Evolutionary conservation across 2,888 invertebrate species (phyloP).

Genomic region (Drosophila peninsularis): DNA sequence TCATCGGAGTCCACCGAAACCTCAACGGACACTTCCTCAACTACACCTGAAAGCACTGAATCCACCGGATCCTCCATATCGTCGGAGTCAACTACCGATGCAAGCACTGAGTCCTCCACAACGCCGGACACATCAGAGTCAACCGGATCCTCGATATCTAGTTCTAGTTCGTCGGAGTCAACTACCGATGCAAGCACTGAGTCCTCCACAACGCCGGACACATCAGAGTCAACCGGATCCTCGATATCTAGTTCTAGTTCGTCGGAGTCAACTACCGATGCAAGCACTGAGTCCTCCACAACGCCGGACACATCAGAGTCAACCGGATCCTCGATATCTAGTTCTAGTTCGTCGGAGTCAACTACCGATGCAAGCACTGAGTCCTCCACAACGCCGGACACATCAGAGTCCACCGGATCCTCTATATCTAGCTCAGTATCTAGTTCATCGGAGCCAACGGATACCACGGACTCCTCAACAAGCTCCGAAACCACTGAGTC

Average conservation of each 20-base stretch:
- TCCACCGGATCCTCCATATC: background rate
- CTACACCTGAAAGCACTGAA: background rate
- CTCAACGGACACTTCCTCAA: background rate
- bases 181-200: background rate
- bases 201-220: constrained; percentile 1
- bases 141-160: background rate
- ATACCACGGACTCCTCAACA: background rate
- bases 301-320: constrained; percentile 3
- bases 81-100: constrained; percentile 3
- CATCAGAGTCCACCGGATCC: constrained; percentile 6
- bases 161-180: constrained; percentile 3
- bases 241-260: too few relatives aligned
- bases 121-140: constrained; percentile 6
- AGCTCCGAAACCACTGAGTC: background rate
- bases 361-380: background rate
- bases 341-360: background rate
- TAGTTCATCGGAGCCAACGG: constrained; percentile 3
- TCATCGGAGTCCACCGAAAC: background rate
- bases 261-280: background rate
- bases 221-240: background rate
- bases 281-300: constrained; percentile 2
- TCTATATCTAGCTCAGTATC: background rate
- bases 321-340: background rate
- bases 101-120: constrained; percentile 1
- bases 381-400: constrained; percentile 5